Base-by-base conservation (phyloP, 2,888 invertebrate genomes). In the Busseola fusca region DNA sequence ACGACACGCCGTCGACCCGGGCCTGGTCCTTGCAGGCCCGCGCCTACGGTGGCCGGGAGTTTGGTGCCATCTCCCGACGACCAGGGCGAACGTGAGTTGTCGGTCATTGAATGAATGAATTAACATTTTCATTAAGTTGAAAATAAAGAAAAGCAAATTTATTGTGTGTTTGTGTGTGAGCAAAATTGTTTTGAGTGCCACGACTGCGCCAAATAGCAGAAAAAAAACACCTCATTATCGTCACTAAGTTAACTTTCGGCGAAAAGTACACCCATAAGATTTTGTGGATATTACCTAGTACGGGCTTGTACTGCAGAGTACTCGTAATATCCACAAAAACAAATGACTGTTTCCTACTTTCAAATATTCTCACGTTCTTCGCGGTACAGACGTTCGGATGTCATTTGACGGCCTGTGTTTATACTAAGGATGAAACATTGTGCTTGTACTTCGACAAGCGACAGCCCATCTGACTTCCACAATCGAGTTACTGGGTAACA, bases 331-430 rank as follows among this genome's bases (percentile, higher is more conserved):
- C 30, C 27, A 54, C 30, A 37, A 57, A 59, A 80, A 63, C 14
- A 66, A 71, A 69, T 34, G 21, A 50, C 69, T 52, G 40, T 66
- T 63, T 27, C n/a, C 34, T 59, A 76, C 59, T 81, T 81, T 54
- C 0, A 27, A 81, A 73, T 58, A 67, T 27, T 40, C 40, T 77
- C 79, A 80, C 77, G 69, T 80, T 40, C 37, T 58, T 54, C 21
- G 56, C 65, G 42, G 37, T 42, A 30, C 16, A 40, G 3, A 65
- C 21, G 64, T 57, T 68, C 10, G 30, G 60, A 71, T 74, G 66
- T 71, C 63, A 78, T 78, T 81, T 69, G 82, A 74, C 70, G 25
- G 56, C 14, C 65, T 30, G 68, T 52, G 62, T 69, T 72, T 69
- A 69, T 57, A 12, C 14, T 18, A 16, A 16, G 54, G n/a, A 60